Evolutionary conservation across 2,797 vertebrate species (phyloP).

Genomic region (Spinus pinus): DNA sequence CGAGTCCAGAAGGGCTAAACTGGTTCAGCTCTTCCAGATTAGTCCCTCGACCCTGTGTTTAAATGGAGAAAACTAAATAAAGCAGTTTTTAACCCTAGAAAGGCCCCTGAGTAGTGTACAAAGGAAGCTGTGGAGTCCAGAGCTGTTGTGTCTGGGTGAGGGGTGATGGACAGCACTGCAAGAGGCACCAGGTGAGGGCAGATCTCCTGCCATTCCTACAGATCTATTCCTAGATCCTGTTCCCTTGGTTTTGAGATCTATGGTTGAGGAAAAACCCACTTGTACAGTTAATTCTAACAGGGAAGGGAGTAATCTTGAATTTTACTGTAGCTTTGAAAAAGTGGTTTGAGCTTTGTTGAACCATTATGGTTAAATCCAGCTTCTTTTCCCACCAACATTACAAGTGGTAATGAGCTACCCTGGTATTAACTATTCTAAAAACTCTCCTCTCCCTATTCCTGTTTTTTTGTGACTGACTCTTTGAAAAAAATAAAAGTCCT

Average conservation of each 20-base stretch:
- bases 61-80: background rate
- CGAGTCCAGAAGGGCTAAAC: background rate
- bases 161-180: accelerated
- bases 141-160: accelerated
- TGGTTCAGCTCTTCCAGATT: background rate
- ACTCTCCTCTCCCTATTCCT: background rate
- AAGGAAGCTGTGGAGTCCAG: background rate
- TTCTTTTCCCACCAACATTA: background rate
- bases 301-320: background rate
- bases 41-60: background rate
- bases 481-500: background rate
- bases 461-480: background rate
- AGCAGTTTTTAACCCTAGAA: accelerated
- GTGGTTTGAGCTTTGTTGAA: background rate
- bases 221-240: accelerated
- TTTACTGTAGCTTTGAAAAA: background rate
- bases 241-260: accelerated
- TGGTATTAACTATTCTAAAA: background rate
- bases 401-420: background rate
- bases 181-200: background rate
- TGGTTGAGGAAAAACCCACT: accelerated
- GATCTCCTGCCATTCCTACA: accelerated
- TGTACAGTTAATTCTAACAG: accelerated
- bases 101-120: accelerated
- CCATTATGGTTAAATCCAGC: background rate